phyloP scores from a whole-genome alignment of 2,888 invertebrate genomes.

The Cryptosula pallasiana region DNA sequence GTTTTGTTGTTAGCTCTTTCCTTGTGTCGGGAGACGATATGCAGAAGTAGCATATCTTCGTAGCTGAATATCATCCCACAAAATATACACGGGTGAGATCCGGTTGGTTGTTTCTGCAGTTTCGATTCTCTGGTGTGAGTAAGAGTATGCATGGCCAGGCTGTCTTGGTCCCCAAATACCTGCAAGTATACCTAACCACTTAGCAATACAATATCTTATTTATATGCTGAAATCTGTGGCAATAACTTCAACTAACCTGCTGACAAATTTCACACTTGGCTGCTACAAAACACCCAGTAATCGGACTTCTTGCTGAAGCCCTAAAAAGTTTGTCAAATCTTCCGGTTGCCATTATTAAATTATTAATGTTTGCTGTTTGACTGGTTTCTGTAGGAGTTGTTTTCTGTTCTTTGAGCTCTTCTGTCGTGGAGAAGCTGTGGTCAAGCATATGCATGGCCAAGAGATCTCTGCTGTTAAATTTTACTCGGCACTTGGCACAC shows the following conservation, averaged over 20 bases:
- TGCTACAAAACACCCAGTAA: neutral
- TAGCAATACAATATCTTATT: too few relatives aligned
- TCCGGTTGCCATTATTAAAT: too few relatives aligned
- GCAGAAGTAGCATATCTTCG: neutral
- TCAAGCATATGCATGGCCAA: constrained; percentile 24
- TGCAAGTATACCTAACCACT: too few relatives aligned
- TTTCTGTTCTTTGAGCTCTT: neutral
- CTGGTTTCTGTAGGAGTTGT: neutral
- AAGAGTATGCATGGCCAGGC: constrained; percentile 17
- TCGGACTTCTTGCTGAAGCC: neutral
- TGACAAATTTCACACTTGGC: neutral
- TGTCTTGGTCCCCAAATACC: neutral
- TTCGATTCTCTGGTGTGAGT: neutral
- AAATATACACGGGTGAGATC: neutral
- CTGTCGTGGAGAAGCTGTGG: constrained; percentile 17
- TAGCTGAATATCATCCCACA: constrained; percentile 8
- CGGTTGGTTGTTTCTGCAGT: neutral
- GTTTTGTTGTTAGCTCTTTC: neutral
- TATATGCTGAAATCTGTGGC: too few relatives aligned
- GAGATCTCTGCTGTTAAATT: constrained; percentile 9
- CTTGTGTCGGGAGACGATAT: constrained; percentile 8
- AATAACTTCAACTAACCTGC: neutral
- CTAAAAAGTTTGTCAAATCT: neutral
- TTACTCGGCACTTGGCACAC: constrained; percentile 1
- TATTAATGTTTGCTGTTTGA: neutral